Conservation (phyloP, 2,888 invertebrate species). For the Zele albiditarsus region DNA sequence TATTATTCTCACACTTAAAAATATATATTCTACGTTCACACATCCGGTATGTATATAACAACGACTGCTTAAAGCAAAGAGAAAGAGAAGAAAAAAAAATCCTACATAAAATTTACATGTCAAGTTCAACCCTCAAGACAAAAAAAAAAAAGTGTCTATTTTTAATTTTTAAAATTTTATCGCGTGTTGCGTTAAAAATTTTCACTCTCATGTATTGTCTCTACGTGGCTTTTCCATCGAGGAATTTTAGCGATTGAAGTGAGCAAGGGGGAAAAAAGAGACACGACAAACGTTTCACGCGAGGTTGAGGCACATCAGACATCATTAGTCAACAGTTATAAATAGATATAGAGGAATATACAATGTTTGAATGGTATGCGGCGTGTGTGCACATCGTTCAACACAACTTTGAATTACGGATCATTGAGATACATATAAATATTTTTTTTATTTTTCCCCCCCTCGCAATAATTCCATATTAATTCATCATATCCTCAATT, state of each 20-base stretch:
- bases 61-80: not conserved
- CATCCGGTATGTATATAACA: not conserved
- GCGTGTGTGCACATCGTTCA: not conserved
- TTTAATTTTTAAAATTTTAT: not conserved
- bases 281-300: not conserved
- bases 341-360: conserved; percentile 29
- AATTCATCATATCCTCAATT: conserved; percentile 1
- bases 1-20: conserved; percentile 13
- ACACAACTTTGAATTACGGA: not conserved
- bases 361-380: conserved; percentile 19
- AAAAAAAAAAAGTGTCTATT: not conserved
- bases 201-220: not conserved
- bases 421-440: conserved; percentile 7
- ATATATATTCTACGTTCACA: conserved; percentile 1
- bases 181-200: not conserved
- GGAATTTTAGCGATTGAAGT: conserved; percentile 4
- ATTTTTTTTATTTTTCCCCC: not conserved
- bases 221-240: not conserved
- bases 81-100: not conserved
- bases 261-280: not conserved
- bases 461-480: not conserved
- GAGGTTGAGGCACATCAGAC: conserved; percentile 20
- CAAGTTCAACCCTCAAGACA: not conserved
- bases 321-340: conserved; percentile 35
- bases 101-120: not conserved